Conservation (phyloP, 2,113 vertebrate species). For the Dascyllus trimaculatus region DNA sequence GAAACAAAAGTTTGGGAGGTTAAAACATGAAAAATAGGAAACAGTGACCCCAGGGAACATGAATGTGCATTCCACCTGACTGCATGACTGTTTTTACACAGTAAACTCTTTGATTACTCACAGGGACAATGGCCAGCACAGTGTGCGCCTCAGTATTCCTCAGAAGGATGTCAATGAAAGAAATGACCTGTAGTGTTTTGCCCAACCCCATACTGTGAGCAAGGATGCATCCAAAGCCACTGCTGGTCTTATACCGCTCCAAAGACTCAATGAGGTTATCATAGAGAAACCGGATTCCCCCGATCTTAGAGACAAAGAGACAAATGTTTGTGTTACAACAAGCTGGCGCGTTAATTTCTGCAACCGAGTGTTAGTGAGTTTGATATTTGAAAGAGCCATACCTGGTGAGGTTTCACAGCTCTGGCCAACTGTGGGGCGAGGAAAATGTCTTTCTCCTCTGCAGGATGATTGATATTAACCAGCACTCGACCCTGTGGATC, state of each 20-base stretch:
- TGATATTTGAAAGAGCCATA: constrained; percentile 57
- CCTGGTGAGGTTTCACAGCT: constrained; percentile 99
- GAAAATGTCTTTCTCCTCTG: constrained; percentile 95
- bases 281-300: constrained; percentile 97
- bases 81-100: background rate
- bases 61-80: background rate
- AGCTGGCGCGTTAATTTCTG: background rate
- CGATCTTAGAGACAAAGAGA: constrained; percentile 86
- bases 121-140: constrained; percentile 96
- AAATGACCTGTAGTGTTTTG: constrained; percentile 98
- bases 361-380: background rate
- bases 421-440: constrained; percentile 93
- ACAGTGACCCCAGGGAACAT: background rate
- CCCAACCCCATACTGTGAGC: constrained; percentile 99
- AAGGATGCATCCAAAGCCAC: constrained; percentile 98
- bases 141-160: constrained; percentile 95
- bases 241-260: constrained; percentile 96
- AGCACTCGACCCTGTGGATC: constrained; percentile 93
- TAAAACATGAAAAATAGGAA: background rate
- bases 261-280: constrained; percentile 98
- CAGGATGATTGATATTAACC: constrained; percentile 98
- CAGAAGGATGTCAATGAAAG: constrained; percentile 96
- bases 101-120: constrained; percentile 81
- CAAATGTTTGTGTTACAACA: constrained; percentile 6
- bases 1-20: background rate